These are phyloP conservation scores for Aldrovandia affinis DNA, from an alignment of 2,797 vertebrate species.

Conservation along the genomic window DNA sequence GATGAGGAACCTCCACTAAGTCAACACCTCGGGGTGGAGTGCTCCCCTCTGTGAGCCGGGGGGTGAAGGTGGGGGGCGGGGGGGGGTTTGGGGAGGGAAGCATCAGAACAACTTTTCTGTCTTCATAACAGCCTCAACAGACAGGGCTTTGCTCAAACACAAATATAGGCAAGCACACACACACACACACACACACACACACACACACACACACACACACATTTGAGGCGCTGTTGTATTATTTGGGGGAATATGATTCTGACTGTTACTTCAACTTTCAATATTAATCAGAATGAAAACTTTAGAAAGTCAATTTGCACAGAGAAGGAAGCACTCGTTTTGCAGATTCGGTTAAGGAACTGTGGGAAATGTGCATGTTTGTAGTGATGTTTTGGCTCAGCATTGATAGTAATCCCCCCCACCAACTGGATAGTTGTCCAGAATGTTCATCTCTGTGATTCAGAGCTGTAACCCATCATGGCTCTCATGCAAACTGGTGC, in stretches of 20 bases:
- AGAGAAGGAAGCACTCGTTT: neutral
- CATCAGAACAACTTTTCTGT: conserved; percentile 3
- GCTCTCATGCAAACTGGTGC: neutral
- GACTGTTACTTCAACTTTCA: neutral
- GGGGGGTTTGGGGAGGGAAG: neutral
- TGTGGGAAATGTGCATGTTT: neutral
- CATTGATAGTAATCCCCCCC: too few species aligned
- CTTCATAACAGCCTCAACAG: neutral
- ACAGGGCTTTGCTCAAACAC: neutral
- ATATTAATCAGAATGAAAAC: neutral
- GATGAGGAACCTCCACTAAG: conserved; percentile 21
- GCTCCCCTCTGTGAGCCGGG: neutral
- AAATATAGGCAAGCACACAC: neutral
- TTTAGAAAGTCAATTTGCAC: neutral
- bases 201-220: neutral
- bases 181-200: neutral
- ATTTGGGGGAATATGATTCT: neutral
- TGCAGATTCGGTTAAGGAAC: neutral
- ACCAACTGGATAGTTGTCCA: too few species aligned
- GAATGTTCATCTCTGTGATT: neutral
- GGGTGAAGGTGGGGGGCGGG: neutral
- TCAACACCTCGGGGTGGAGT: conserved; percentile 33
- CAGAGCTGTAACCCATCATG: neutral
- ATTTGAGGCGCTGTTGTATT: neutral
- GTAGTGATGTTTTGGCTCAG: neutral